These are phyloP conservation scores for Yponomeuta plumbellus DNA, from an alignment of 2,888 invertebrate species.

Conservation along the genomic window DNA sequence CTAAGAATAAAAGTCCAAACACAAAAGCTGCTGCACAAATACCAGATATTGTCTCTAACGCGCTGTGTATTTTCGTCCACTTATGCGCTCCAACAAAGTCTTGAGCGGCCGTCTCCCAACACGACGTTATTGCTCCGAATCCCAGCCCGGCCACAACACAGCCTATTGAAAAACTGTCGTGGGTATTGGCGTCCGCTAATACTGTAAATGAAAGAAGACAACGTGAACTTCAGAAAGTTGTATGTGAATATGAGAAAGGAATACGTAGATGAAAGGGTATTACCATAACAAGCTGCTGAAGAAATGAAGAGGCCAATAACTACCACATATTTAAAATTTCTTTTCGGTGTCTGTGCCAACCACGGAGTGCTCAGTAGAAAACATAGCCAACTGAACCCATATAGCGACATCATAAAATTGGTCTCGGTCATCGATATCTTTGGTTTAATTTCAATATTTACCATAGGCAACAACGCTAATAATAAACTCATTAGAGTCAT, in stretches of 20 bases:
- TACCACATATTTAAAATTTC: slow-evolving; percentile 62
- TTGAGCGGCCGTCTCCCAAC: slow-evolving; percentile 64
- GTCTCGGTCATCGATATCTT: slow-evolving; percentile 54
- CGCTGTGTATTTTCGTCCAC: slow-evolving; percentile 67
- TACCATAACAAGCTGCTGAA: slow-evolving; percentile 34
- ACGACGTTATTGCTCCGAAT: slow-evolving; percentile 63
- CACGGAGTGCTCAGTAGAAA: slow-evolving; percentile 63
- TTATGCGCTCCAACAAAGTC: slow-evolving; percentile 66
- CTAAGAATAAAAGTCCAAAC: slow-evolving; percentile 40
- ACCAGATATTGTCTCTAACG: slow-evolving; percentile 63
- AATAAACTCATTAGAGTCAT: slow-evolving; percentile 53
- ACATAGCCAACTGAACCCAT: slow-evolving; percentile 68
- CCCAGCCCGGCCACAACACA: slow-evolving; percentile 70
- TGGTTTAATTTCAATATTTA: slow-evolving; percentile 54
- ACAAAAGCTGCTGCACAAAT: slow-evolving; percentile 47
- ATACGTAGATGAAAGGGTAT: neutral
- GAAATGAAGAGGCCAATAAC: slow-evolving; percentile 51
- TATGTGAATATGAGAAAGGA: no score
- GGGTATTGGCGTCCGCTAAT: slow-evolving; percentile 51
- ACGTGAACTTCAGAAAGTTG: neutral
- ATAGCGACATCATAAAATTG: slow-evolving; percentile 61
- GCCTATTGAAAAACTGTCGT: slow-evolving; percentile 67
- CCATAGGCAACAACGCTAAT: slow-evolving; percentile 52
- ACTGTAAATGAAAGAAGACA: slow-evolving; percentile 41
- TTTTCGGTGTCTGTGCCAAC: slow-evolving; percentile 60